Evolutionary conservation across 2,888 invertebrate species (phyloP).

Genomic region (Amphimallon solstitiale): DNA sequence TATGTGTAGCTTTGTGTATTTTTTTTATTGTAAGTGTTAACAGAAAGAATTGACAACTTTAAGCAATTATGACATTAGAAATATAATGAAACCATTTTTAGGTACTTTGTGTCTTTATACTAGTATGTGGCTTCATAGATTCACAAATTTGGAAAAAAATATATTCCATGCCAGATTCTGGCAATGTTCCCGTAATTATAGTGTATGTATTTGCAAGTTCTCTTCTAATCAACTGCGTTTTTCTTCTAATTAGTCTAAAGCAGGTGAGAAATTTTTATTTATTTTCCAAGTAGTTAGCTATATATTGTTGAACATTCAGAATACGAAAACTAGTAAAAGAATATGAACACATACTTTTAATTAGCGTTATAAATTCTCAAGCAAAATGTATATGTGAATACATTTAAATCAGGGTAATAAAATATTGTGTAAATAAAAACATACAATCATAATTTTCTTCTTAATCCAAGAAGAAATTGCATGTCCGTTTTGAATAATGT

Average conservation of each 20-base stretch:
- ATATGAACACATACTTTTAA: too few species aligned
- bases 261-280: slow-evolving; percentile 15
- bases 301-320: background rate
- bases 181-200: slow-evolving; percentile 11
- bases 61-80: background rate
- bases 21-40: slow-evolving; percentile 36
- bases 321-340: background rate
- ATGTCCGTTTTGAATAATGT: too few species aligned
- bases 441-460: too few species aligned
- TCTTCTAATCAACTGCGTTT: slow-evolving; percentile 12
- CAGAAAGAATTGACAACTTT: background rate
- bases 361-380: background rate
- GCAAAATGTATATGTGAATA: too few species aligned
- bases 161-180: slow-evolving; percentile 27
- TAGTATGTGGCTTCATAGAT: slow-evolving; percentile 23
- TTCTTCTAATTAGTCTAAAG: slow-evolving; percentile 30
- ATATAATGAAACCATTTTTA: background rate
- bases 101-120: slow-evolving; percentile 24
- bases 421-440: too few species aligned
- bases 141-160: slow-evolving; percentile 8
- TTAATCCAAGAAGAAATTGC: too few species aligned
- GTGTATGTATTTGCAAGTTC: slow-evolving; percentile 32
- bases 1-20: slow-evolving; percentile 27
- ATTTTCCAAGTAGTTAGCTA: background rate
- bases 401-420: too few species aligned